Conservation (phyloP, 2,113 vertebrate genomes). For the Epinephelus cyanopodus region DNA sequence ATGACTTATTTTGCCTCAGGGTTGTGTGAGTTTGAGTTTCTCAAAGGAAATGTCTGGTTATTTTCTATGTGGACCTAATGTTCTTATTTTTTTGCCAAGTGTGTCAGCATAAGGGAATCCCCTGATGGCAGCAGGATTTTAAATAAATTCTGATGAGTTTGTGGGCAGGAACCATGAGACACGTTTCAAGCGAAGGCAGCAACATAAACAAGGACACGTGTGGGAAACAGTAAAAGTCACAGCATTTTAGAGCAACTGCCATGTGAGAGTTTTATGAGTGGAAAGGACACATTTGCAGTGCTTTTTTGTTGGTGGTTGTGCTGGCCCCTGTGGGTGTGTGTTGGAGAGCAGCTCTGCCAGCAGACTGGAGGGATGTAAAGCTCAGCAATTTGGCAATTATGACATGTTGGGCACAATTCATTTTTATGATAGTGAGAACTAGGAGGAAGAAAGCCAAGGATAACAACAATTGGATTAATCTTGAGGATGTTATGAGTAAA, state of each 20-base stretch:
- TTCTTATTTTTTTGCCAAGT: slow-evolving; percentile 10
- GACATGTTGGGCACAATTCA: slow-evolving; percentile 9
- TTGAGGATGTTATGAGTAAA: too few relatives aligned
- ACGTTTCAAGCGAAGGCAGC: background rate
- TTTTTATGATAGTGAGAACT: slow-evolving; percentile 9
- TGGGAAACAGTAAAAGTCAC: background rate
- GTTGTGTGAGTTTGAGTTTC: slow-evolving; percentile 27
- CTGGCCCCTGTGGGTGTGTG: slow-evolving; percentile 21
- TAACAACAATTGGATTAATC: background rate
- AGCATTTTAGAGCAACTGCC: background rate
- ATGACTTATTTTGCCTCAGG: slow-evolving; percentile 32
- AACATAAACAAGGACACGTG: background rate
- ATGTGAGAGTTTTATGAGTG: slow-evolving; percentile 2
- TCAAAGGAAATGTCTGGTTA: slow-evolving; percentile 2
- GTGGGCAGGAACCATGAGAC: background rate
- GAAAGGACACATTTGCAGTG: slow-evolving; percentile 30
- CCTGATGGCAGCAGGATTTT: slow-evolving; percentile 20
- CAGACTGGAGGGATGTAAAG: slow-evolving; percentile 34
- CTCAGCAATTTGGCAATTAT: slow-evolving; percentile 47
- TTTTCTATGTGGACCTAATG: slow-evolving; percentile 6
- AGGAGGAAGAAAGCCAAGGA: slow-evolving; percentile 14
- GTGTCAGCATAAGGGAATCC: slow-evolving; percentile 4
- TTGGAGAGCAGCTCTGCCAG: slow-evolving; percentile 27
- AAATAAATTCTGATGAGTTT: slow-evolving; percentile 11
- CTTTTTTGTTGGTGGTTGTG: slow-evolving; percentile 12